Evolutionary conservation across 2,113 vertebrate genomes (phyloP).

Genomic region (Semnornis frantzii): DNA sequence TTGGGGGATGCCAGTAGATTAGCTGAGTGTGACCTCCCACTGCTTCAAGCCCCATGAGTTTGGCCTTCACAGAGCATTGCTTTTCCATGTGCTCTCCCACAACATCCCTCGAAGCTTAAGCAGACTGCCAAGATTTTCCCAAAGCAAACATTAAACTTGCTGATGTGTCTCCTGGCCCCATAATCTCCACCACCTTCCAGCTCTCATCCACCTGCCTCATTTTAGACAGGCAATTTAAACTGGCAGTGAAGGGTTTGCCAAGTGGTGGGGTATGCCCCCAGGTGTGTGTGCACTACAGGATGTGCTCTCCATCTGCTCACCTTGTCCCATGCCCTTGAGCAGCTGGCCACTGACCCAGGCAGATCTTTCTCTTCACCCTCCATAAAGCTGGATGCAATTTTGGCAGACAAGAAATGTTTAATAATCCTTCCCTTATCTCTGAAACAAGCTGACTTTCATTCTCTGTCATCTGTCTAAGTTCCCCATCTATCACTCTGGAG

Average conservation of each 20-base stretch:
- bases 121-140: slow-evolving; percentile 46
- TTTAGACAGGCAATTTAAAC: neutral
- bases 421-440: neutral
- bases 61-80: neutral
- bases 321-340: neutral
- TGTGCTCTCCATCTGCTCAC: neutral
- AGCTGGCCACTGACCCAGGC: neutral
- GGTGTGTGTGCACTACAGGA: neutral
- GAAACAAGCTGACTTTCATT: neutral
- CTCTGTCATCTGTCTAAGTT: neutral
- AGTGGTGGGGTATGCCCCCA: neutral
- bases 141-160: slow-evolving; percentile 34
- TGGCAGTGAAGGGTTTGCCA: neutral
- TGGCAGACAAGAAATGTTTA: neutral
- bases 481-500: neutral
- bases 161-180: neutral
- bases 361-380: neutral
- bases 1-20: neutral
- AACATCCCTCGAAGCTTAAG: slow-evolving; percentile 38
- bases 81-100: slow-evolving; percentile 65
- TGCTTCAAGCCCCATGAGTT: neutral
- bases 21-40: slow-evolving; percentile 7
- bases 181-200: neutral
- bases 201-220: neutral
- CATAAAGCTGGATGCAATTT: neutral